phyloP scores from a whole-genome alignment of 1,140 invertebrate genomes.

The Papilio polyxenes region DNA sequence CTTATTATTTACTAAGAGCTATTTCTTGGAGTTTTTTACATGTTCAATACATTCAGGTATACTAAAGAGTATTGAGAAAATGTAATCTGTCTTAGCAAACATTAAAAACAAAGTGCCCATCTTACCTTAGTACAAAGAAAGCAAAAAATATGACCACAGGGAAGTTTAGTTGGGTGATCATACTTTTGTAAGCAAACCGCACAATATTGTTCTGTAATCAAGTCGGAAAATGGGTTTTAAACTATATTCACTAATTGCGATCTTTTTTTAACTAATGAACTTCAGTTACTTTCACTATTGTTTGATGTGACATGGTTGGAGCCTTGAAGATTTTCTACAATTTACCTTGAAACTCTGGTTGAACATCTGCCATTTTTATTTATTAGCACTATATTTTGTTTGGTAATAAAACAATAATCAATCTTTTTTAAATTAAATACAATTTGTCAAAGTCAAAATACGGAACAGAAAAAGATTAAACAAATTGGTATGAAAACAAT shows the following conservation, averaged over 20 bases:
- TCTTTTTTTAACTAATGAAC: neutral
- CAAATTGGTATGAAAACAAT: neutral
- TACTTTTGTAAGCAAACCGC: constrained; percentile 95
- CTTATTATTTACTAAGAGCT: no score
- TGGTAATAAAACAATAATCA: neutral
- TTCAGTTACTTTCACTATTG: neutral
- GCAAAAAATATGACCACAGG: constrained; percentile 97
- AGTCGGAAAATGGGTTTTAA: neutral
- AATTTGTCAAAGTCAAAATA: neutral
- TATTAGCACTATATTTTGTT: neutral
- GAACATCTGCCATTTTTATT: constrained; percentile 3
- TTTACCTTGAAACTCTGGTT: constrained; percentile 20
- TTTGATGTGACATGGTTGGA: neutral
- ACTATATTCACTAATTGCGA: neutral
- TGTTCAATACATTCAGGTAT: neutral
- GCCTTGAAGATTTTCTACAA: constrained; percentile 14
- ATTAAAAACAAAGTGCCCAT: constrained; percentile 30
- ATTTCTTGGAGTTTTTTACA: constrained; percentile 1
- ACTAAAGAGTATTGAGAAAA: no score
- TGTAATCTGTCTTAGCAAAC: neutral
- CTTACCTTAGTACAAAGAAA: constrained; percentile 95
- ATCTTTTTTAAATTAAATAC: neutral
- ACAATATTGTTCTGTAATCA: constrained; percentile 85
- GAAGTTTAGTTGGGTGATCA: constrained; percentile 93
- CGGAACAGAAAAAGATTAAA: neutral